Evolutionary conservation across 1,140 invertebrate species (phyloP).

Genomic region (Coboldia fuscipes): DNA sequence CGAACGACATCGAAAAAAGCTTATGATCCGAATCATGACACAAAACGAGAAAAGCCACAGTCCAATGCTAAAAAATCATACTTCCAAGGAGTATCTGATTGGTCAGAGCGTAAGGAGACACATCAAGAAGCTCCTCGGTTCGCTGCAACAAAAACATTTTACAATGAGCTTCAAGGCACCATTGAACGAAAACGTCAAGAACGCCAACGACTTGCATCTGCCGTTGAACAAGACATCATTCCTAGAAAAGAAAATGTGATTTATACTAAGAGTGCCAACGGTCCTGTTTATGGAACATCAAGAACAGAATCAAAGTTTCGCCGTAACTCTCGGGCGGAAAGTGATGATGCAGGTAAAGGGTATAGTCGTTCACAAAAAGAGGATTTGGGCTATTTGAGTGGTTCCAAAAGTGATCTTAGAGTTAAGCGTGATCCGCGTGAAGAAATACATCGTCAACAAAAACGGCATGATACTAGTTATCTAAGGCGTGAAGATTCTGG

Average conservation of each 20-base stretch:
- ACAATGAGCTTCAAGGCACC: conserved; percentile 19
- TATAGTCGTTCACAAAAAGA: conserved; percentile 4
- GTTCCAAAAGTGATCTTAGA: conserved; percentile 5
- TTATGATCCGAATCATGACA: conserved; percentile 15
- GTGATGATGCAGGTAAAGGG: conserved; percentile 2
- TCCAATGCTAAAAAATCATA: conserved; percentile 25
- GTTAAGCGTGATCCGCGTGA: conserved; percentile 5
- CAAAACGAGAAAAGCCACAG: conserved; percentile 22
- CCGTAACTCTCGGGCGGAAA: not conserved
- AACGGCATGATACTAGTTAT: conserved; percentile 4
- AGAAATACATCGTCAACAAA: conserved; percentile 5
- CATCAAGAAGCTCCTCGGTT: conserved; percentile 10
- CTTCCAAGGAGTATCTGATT: conserved; percentile 52
- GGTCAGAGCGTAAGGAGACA: conserved; percentile 39
- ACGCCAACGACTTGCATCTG: not conserved
- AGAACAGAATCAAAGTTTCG: conserved; percentile 1
- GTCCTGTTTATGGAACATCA: not conserved
- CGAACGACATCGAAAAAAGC: conserved; percentile 13
- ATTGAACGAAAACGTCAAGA: conserved; percentile 12
- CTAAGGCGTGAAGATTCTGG: conserved; percentile 6
- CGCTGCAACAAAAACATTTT: conserved; percentile 17
- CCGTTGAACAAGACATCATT: not conserved
- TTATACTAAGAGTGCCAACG: no score
- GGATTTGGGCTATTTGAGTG: conserved; percentile 6
- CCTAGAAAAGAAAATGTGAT: not conserved